phyloP scores from a whole-genome alignment of 2,888 invertebrate genomes.

The Phortica magna region DNA sequence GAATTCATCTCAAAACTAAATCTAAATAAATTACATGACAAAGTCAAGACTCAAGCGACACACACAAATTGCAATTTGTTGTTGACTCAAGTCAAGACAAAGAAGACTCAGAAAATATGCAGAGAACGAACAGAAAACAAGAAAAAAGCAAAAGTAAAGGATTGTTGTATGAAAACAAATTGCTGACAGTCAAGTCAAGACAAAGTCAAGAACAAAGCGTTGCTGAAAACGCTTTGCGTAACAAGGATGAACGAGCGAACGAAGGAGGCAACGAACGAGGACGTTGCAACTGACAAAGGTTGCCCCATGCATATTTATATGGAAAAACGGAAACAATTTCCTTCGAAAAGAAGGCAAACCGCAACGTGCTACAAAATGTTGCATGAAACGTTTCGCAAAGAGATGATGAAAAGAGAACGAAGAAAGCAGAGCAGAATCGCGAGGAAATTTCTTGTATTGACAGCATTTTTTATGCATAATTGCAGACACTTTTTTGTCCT shows the following conservation, averaged over 20 bases:
- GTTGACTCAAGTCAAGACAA: background rate
- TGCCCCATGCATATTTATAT: background rate
- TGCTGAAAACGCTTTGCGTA: background rate
- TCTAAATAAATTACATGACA: background rate
- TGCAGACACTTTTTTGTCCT: background rate
- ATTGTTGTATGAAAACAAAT: background rate
- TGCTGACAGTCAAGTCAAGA: background rate
- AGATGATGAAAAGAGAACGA: background rate
- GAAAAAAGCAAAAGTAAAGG: background rate
- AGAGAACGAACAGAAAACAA: background rate
- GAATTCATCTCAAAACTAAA: background rate
- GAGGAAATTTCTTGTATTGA: background rate
- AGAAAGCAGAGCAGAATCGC: background rate
- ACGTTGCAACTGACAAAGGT: background rate
- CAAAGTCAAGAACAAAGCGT: slow-evolving; percentile 16
- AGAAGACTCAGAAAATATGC: background rate
- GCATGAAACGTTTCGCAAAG: too few relatives aligned
- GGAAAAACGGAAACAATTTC: too few relatives aligned
- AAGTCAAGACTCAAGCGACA: background rate
- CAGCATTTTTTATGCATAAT: background rate
- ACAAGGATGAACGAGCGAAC: background rate
- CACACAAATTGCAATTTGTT: background rate
- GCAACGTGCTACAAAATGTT: too few relatives aligned
- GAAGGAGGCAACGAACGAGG: background rate
- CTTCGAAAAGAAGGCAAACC: too few relatives aligned